Conservation (phyloP, 2,888 invertebrate genomes). For the Altica lythri region DNA sequence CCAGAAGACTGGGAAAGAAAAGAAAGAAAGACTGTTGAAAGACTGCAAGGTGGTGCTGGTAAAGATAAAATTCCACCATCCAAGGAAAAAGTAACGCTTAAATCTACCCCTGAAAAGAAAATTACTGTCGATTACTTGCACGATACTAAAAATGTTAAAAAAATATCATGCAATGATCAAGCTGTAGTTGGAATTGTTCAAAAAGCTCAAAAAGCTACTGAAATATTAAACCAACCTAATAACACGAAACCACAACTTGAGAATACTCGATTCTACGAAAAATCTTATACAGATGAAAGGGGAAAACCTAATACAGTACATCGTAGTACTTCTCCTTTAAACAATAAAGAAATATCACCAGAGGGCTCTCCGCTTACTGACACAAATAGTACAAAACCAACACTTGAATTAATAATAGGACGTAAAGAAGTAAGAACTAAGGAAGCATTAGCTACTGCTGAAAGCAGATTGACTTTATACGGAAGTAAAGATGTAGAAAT, state of each 20-base stretch:
- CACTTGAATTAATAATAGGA: constrained; percentile 60
- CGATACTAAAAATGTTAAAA: constrained; percentile 27
- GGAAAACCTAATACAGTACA: constrained; percentile 41
- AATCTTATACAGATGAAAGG: constrained; percentile 17
- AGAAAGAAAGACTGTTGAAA: constrained; percentile 53
- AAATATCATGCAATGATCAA: constrained; percentile 25
- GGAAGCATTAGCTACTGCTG: constrained; percentile 60
- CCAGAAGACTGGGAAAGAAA: constrained; percentile 57
- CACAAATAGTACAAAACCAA: constrained; percentile 44
- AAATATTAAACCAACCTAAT: constrained; percentile 1
- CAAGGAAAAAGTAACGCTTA: constrained; percentile 44
- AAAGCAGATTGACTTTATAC: constrained; percentile 61
- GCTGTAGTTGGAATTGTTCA: constrained; percentile 33
- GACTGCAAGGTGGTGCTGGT: constrained; percentile 56
- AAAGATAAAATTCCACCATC: constrained; percentile 47
- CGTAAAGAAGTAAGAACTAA: constrained; percentile 61
- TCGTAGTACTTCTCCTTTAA: constrained; percentile 56
- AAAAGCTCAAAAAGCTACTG: constrained; percentile 24
- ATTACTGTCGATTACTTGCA: constrained; percentile 40
- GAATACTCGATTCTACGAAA: background rate
- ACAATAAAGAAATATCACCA: constrained; percentile 50
- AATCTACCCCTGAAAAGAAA: constrained; percentile 44
- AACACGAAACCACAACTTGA: background rate
- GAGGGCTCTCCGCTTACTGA: constrained; percentile 39
- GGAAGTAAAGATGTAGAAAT: constrained; percentile 62